Evolutionary conservation across 2,797 vertebrate species (phyloP).

Genomic region (Melanotaenia trifasciata): DNA sequence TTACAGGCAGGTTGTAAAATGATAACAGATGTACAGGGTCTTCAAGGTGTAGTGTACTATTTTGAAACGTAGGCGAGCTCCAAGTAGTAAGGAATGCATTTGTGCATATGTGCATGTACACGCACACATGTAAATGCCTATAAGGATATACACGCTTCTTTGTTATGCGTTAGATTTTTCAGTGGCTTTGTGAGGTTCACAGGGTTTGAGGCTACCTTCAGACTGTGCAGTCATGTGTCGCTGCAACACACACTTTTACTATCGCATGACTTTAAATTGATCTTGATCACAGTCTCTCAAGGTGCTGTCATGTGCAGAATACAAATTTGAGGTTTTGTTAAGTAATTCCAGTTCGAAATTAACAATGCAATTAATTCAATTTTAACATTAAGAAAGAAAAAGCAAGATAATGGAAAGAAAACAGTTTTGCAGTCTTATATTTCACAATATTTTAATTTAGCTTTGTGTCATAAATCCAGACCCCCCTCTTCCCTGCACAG

Average conservation of each 20-base stretch:
- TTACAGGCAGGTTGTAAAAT: slow-evolving; percentile 75
- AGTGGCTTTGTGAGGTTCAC: slow-evolving; percentile 22
- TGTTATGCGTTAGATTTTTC: slow-evolving; percentile 15
- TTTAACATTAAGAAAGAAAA: background rate
- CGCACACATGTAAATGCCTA: background rate
- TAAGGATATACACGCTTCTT: slow-evolving; percentile 8
- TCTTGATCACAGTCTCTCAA: background rate
- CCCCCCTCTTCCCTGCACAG: background rate
- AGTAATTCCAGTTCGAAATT: background rate
- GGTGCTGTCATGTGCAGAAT: too few species aligned
- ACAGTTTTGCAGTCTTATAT: background rate
- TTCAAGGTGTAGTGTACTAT: slow-evolving; percentile 53
- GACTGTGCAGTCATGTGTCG: slow-evolving; percentile 1
- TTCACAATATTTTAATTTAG: background rate
- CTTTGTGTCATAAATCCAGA: background rate
- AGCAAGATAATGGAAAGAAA: background rate
- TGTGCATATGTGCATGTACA: slow-evolving; percentile 5
- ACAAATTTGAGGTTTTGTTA: background rate
- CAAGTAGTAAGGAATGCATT: slow-evolving; percentile 42
- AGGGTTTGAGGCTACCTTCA: slow-evolving; percentile 11
- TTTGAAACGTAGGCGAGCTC: slow-evolving; percentile 58
- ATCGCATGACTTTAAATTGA: background rate
- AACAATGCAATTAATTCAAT: background rate
- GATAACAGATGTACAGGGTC: slow-evolving; percentile 68
- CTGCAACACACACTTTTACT: background rate